phyloP scores from a whole-genome alignment of 2,797 vertebrate genomes.

The Ciconia nigra region DNA sequence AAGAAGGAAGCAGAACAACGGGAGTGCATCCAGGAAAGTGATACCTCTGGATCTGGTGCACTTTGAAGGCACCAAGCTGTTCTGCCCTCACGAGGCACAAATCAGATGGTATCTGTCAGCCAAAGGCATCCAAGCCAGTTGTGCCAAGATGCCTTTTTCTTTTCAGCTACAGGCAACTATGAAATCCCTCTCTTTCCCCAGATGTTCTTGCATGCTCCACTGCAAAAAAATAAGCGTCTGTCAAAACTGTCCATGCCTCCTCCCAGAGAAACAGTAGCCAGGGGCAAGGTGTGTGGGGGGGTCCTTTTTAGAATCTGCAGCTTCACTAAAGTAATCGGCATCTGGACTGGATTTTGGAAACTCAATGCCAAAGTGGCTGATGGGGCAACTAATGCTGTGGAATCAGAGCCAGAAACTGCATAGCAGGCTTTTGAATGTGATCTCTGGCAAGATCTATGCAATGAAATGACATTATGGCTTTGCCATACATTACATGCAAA shows the following conservation, averaged over 20 bases:
- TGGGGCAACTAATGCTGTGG: background rate
- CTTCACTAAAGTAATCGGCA: slow-evolving; percentile 28
- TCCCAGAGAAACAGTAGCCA: background rate
- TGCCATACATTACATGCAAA: slow-evolving; percentile 43
- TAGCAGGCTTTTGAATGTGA: background rate
- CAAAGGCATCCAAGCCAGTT: background rate
- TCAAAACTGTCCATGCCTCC: background rate
- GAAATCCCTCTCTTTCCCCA: background rate
- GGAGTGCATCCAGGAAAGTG: background rate
- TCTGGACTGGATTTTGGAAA: background rate
- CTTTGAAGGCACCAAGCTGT: background rate
- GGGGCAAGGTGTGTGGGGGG: background rate
- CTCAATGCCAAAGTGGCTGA: background rate
- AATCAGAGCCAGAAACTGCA: slow-evolving; percentile 5
- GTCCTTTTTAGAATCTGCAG: background rate
- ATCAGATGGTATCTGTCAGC: background rate
- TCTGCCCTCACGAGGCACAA: background rate
- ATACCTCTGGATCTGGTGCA: background rate
- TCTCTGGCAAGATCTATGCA: slow-evolving; percentile 3
- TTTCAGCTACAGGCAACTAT: background rate
- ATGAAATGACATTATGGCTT: slow-evolving; percentile 8
- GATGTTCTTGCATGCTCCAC: background rate
- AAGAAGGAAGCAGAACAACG: background rate
- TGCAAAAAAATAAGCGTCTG: background rate
- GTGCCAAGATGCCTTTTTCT: slow-evolving; percentile 1